Conservation (phyloP, 2,888 invertebrate species). For the Lydus trimaculatus region DNA sequence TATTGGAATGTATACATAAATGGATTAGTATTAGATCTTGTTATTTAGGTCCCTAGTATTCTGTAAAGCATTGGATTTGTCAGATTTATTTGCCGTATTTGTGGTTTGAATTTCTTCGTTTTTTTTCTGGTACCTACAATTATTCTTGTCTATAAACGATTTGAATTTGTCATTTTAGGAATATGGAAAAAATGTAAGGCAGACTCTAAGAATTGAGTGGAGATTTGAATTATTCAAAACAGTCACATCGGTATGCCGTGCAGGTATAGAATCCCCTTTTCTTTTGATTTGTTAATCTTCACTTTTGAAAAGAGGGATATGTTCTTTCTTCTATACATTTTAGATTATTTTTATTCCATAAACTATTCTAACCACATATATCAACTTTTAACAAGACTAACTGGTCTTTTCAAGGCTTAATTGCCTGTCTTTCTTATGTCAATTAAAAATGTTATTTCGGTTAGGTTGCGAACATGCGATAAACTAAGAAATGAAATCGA, state of each 20-base stretch:
- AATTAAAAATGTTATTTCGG: conserved; percentile 31
- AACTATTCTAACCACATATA: not conserved
- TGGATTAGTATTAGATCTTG: conserved; percentile 10
- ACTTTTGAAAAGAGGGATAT: not conserved
- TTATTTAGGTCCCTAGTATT: not conserved
- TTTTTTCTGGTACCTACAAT: not conserved
- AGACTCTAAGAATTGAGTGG: conserved; percentile 44
- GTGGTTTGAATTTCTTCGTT: not conserved
- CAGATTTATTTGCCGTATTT: conserved; percentile 5
- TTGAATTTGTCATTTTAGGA: not conserved
- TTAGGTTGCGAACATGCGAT: not conserved
- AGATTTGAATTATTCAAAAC: conserved; percentile 49
- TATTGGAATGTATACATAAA: not conserved
- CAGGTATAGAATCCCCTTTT: conserved; percentile 4
- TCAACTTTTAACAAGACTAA: conserved; percentile 31
- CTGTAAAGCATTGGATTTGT: conserved; percentile 11
- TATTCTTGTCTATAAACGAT: not conserved
- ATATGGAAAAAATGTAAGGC: conserved; percentile 6
- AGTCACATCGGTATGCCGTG: conserved; percentile 49
- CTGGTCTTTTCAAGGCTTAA: conserved; percentile 14
- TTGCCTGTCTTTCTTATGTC: conserved; percentile 21
- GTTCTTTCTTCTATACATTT: conserved; percentile 17
- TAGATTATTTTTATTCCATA: conserved; percentile 1
- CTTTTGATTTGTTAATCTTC: conserved; percentile 3
- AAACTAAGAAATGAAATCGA: not conserved